Conservation (phyloP, 1,140 invertebrate genomes). For the Antheraea pernyi region DNA sequence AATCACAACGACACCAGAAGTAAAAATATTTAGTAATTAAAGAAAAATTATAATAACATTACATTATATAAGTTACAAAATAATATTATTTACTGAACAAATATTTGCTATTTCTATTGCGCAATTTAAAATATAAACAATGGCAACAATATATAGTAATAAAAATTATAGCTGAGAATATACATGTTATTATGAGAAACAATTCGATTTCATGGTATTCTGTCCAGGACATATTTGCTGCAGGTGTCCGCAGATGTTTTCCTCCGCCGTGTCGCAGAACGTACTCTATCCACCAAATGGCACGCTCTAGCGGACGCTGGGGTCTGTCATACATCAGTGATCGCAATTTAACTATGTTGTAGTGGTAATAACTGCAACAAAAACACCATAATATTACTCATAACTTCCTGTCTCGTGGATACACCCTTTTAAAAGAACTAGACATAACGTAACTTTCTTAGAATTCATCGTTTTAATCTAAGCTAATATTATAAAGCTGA, state of each 20-base stretch:
- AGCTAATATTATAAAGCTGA: too few relatives aligned
- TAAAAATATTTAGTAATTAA: too few relatives aligned
- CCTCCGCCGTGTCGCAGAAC: constrained; percentile 73
- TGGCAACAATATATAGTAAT: background rate
- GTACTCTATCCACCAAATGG: constrained; percentile 77
- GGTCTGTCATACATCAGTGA: constrained; percentile 76
- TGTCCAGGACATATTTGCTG: constrained; percentile 24
- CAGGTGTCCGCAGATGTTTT: constrained; percentile 64
- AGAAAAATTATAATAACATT: too few relatives aligned
- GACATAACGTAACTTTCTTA: too few relatives aligned
- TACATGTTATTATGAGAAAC: background rate
- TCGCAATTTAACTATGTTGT: constrained; percentile 54
- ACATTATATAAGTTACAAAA: too few relatives aligned
- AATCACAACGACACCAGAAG: too few relatives aligned
- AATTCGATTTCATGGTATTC: constrained; percentile 18
- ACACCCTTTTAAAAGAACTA: too few relatives aligned
- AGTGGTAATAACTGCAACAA: constrained; percentile 21
- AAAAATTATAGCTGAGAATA: background rate
- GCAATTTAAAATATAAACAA: background rate
- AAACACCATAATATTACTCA: background rate
- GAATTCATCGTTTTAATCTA: too few relatives aligned
- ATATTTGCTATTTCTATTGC: too few relatives aligned
- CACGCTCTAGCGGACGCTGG: constrained; percentile 61
- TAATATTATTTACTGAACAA: too few relatives aligned
- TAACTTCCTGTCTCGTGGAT: too few relatives aligned